Evolutionary conservation across 1,140 invertebrate genomes (phyloP).

Genomic region (Penaeus vannamei): DNA sequence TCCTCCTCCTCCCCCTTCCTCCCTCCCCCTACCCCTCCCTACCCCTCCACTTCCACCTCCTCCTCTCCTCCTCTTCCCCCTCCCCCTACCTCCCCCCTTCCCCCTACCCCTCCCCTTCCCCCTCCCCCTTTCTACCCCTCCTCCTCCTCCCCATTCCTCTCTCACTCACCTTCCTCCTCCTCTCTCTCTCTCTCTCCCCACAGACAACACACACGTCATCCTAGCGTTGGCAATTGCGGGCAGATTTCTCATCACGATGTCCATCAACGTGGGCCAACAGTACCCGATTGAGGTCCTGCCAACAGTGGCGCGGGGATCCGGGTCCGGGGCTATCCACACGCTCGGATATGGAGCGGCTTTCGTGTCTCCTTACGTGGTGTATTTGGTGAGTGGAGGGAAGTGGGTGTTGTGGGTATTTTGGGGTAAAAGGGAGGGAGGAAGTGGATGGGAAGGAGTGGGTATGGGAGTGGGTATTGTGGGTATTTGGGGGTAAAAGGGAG

Average conservation of each 20-base stretch:
- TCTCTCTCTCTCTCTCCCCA: background rate
- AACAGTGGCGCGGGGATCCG: constrained; percentile 44
- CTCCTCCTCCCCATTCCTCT: no score
- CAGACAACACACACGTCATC: constrained; percentile 25
- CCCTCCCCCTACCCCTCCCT: no score
- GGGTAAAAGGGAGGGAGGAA: background rate
- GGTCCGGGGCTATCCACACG: constrained; percentile 36
- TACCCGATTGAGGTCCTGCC: constrained; percentile 54
- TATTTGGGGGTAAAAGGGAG: background rate
- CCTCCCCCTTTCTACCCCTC: no score
- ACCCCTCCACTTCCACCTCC: rapidly evolving
- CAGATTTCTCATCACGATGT: constrained; percentile 54
- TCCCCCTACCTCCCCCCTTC: no score
- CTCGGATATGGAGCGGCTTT: constrained; percentile 28
- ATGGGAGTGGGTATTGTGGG: background rate
- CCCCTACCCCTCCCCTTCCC: no score
- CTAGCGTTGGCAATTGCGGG: constrained; percentile 30
- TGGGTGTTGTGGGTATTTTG: background rate
- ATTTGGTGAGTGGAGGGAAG: constrained; percentile 31
- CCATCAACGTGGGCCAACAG: constrained; percentile 55
- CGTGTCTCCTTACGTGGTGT: constrained; percentile 47
- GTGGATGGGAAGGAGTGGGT: background rate
- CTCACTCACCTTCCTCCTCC: no score
- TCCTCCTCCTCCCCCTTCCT: no score
- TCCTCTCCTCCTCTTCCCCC: no score